A percentile compares a stretch with the other conserved stretches of the same genome.
Conservation (phyloP, 2,113 vertebrate species). For the Anas platyrhynchos region DNA sequence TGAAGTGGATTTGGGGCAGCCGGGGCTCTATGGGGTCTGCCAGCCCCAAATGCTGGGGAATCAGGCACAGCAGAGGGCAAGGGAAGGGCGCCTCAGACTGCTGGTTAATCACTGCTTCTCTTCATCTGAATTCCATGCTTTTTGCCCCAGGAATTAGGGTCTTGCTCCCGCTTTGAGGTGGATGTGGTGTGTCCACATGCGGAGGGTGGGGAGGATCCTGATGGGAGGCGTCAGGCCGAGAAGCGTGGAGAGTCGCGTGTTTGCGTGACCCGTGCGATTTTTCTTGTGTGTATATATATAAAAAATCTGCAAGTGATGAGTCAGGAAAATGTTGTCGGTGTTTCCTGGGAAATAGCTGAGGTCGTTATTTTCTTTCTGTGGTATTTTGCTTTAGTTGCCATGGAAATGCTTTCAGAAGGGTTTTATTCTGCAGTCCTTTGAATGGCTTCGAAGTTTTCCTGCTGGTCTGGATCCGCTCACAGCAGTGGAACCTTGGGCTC, state of each 20-base stretch:
- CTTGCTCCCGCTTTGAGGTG: not conserved
- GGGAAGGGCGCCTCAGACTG: not conserved
- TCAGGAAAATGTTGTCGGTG: slow-evolving; percentile 67
- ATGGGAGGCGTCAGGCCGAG: not conserved
- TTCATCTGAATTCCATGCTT: not conserved
- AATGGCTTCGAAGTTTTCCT: slow-evolving; percentile 41
- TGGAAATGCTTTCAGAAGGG: slow-evolving; percentile 64
- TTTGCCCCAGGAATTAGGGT: not conserved
- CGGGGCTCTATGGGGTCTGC: accelerated
- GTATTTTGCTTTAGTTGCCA: slow-evolving; percentile 68
- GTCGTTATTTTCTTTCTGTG: slow-evolving; percentile 55
- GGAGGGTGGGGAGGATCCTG: not conserved
- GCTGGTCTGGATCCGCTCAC: not conserved
- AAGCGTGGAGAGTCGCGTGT: not conserved
- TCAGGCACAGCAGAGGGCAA: not conserved
- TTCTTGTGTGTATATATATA: slow-evolving; percentile 1
- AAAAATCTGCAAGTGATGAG: slow-evolving; percentile 67
- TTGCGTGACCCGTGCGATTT: not conserved
- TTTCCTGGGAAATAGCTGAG: slow-evolving; percentile 73
- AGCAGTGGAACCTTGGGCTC: not conserved
- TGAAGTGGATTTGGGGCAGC: not conserved
- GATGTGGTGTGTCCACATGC: not conserved
- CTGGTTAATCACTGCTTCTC: not conserved
- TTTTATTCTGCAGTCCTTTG: slow-evolving; percentile 38
- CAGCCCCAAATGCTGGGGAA: not conserved